Percentiles rank a stretch among this genome's conserved stretches.
Evolutionary conservation across 1,140 invertebrate species (phyloP).

Genomic region (Drosophila auraria): DNA sequence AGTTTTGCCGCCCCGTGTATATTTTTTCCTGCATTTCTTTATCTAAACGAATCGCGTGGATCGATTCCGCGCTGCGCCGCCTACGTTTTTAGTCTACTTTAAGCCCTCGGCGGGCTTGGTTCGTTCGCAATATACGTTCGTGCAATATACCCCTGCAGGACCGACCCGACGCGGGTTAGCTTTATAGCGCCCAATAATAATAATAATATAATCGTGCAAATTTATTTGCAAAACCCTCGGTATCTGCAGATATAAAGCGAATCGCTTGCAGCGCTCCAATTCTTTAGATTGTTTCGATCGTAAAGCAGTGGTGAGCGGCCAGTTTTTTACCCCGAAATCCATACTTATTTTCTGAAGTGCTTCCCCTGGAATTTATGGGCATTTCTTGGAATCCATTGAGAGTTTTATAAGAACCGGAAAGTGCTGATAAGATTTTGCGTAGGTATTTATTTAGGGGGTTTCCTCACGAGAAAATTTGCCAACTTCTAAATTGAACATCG

Average conservation of each 20-base stretch:
- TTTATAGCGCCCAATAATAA: conserved; percentile 52
- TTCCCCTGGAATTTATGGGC: conserved; percentile 20
- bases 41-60: conserved; percentile 53
- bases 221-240: conserved; percentile 24
- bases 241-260: conserved; percentile 29
- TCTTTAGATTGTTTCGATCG: conserved; percentile 51
- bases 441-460: conserved; percentile 6
- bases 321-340: neutral
- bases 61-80: conserved; percentile 42
- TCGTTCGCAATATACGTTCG: conserved; percentile 47
- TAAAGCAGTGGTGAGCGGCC: conserved; percentile 53
- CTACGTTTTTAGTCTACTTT: conserved; percentile 62
- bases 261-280: conserved; percentile 53
- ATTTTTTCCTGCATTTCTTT: conserved; percentile 44
- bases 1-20: conserved; percentile 30
- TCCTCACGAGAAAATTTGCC: neutral
- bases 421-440: conserved; percentile 4
- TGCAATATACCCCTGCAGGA: neutral
- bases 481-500: neutral
- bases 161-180: conserved; percentile 37
- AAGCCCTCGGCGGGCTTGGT: conserved; percentile 49
- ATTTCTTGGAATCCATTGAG: conserved; percentile 18
- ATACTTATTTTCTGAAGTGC: conserved; percentile 13
- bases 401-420: conserved; percentile 17
- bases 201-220: conserved; percentile 36